Percentiles rank a stretch among this genome's conserved stretches.
Conservation (phyloP, 2,113 vertebrate species). For the Malurus cyaneus region DNA sequence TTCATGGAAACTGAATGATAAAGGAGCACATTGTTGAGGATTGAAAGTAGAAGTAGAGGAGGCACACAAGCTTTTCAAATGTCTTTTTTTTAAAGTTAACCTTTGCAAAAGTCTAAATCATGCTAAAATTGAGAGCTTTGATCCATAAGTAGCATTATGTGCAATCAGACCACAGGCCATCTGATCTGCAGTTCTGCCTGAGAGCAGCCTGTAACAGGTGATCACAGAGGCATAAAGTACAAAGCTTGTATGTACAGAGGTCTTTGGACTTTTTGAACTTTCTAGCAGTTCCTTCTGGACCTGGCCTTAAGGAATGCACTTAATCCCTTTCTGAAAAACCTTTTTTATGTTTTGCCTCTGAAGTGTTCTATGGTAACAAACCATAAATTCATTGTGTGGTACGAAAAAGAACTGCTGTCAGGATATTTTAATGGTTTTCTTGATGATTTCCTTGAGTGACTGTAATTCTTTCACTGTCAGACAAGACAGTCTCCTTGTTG, state of each 20-base stretch:
- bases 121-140: conserved; percentile 7
- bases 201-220: neutral
- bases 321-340: neutral
- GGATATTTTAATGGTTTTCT: neutral
- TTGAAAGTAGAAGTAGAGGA: neutral
- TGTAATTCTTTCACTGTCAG: neutral
- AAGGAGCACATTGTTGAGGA: neutral
- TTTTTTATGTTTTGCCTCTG: neutral
- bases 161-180: neutral
- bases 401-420: neutral
- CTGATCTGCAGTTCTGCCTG: neutral
- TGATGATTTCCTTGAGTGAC: neutral
- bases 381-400: neutral
- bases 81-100: neutral
- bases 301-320: neutral
- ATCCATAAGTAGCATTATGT: conserved; percentile 3
- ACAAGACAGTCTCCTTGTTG: neutral
- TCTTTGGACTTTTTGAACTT: neutral
- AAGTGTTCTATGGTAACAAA: neutral
- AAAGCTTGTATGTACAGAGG: neutral
- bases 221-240: conserved; percentile 12
- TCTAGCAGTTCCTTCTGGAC: conserved; percentile 15
- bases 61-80: neutral
- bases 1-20: neutral
- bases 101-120: neutral